A percentile compares a stretch with the other conserved stretches of the same genome.
These are phyloP conservation scores for Thymelicus lineola DNA, from an alignment of 2,888 invertebrate genomes.

Conservation along the genomic window DNA sequence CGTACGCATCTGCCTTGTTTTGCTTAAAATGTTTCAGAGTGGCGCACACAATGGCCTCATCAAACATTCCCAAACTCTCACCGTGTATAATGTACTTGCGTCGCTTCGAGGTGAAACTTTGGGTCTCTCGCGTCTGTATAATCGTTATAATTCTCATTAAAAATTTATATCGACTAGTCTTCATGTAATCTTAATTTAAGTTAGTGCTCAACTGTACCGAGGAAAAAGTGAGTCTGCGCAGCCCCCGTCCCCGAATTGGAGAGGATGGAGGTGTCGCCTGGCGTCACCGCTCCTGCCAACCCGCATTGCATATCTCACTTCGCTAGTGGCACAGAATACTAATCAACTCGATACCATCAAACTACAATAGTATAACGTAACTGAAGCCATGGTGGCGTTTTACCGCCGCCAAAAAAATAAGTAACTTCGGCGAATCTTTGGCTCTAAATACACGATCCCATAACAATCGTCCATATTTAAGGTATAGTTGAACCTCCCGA, in stretches of 20 bases:
- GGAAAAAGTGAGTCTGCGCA: neutral
- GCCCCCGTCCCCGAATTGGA: neutral
- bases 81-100: neutral
- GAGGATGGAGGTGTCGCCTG: neutral
- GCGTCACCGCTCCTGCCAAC: neutral
- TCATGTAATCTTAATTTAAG: too few relatives aligned
- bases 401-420: neutral
- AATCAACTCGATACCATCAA: neutral
- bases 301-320: neutral
- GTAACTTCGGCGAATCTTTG: neutral
- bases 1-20: neutral
- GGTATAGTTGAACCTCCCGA: too few relatives aligned
- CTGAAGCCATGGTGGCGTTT: too few relatives aligned
- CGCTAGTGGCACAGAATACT: neutral
- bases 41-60: constrained; percentile 11
- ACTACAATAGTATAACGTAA: too few relatives aligned
- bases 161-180: neutral
- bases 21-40: constrained; percentile 6
- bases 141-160: constrained; percentile 12
- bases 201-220: neutral
- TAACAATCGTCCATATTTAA: too few relatives aligned
- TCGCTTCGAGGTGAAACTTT: constrained; percentile 2
- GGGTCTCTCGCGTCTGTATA: neutral
- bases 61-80: constrained; percentile 16
- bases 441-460: too few relatives aligned